These are phyloP conservation scores for Labia minor DNA, from an alignment of 2,888 invertebrate genomes.

Conservation along the genomic window DNA sequence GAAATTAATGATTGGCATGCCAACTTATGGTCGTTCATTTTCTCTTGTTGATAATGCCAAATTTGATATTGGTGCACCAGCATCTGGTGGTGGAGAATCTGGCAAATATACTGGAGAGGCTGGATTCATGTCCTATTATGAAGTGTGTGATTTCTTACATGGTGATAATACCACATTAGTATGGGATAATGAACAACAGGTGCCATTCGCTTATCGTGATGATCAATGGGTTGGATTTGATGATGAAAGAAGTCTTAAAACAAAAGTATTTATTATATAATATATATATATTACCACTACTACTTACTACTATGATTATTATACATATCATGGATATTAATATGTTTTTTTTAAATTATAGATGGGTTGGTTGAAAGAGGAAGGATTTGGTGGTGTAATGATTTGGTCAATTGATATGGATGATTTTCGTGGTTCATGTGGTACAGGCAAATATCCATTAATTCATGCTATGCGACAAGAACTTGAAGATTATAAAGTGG, in stretches of 20 bases:
- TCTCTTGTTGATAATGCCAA: slow-evolving; percentile 74
- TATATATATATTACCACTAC: not conserved
- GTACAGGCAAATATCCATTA: slow-evolving; percentile 80
- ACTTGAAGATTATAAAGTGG: slow-evolving; percentile 68
- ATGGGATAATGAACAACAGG: slow-evolving; percentile 93
- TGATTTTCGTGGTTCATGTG: slow-evolving; percentile 83
- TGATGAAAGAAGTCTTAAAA: slow-evolving; percentile 80
- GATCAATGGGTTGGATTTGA: slow-evolving; percentile 94
- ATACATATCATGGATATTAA: no score
- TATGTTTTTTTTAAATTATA: slow-evolving; percentile 35
- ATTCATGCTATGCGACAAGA: slow-evolving; percentile 79
- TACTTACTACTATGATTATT: slow-evolving; percentile 9
- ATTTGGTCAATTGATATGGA: slow-evolving; percentile 96
- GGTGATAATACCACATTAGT: slow-evolving; percentile 84
- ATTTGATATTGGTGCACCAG: slow-evolving; percentile 86
- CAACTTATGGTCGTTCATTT: slow-evolving; percentile 86
- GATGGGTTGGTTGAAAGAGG: slow-evolving; percentile 89
- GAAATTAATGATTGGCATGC: slow-evolving; percentile 89
- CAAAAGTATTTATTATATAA: slow-evolving; percentile 55
- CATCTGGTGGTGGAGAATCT: slow-evolving; percentile 69
- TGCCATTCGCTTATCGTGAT: slow-evolving; percentile 82
- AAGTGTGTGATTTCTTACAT: slow-evolving; percentile 69
- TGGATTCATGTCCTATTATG: slow-evolving; percentile 91
- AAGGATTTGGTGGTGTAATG: slow-evolving; percentile 93
- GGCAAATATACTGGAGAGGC: slow-evolving; percentile 87